Evolutionary conservation across 30 jellyfish, hydroid and myxozoan species (phyloP), one percentile per base, ranked within the genome.

Genomic region (Nemopilema nomurai): DNA sequence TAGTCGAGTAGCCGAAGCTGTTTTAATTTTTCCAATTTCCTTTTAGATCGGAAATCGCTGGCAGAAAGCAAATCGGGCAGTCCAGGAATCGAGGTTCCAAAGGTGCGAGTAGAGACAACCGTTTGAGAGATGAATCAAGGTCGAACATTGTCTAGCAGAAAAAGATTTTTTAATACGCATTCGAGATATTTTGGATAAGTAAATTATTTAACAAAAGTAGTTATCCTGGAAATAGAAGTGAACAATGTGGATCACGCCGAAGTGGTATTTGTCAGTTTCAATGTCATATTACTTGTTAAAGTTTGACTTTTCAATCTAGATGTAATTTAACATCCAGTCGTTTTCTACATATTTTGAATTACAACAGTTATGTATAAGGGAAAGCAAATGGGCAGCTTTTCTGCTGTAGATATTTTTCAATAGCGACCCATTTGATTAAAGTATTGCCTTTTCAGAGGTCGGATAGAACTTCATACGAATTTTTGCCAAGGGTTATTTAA

Each of bases 81-180:
- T 41, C 33, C 83, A n/a, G n/a, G n/a, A n/a, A n/a, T n/a, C n/a
- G n/a, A n/a, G n/a, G n/a, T n/a, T 0, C 83, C 83, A 31, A 73
- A 41, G 28, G 69, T 67, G 25, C 83, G 83, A 31, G 65, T 73
- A 16, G 83, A 73, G 33, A 73, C 83, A 73, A 73, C 71, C n/a
- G 83, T 73, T 13, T 73, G 51, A 33, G 9, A 63, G n/a, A 41
- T 13, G 13, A 3, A 3, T 41, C 13, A 3, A 41, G 57, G 13
- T 3, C 13, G 13, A 13, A 3, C 57, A 41, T 41, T n/a, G n/a
- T n/a, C n/a, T n/a, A n/a, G n/a, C n/a, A n/a, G n/a, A 41, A 41
- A 13, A 41, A 41, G 57, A 41, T 41, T 6, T 41, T 41, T 41
- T 41, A 13, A 41, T 41, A n/a, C n/a, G n/a, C n/a, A n/a, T n/a